These are phyloP conservation scores for Phrynosoma platyrhinos DNA, from an alignment of 2,113 vertebrate species.

Conservation along the genomic window DNA sequence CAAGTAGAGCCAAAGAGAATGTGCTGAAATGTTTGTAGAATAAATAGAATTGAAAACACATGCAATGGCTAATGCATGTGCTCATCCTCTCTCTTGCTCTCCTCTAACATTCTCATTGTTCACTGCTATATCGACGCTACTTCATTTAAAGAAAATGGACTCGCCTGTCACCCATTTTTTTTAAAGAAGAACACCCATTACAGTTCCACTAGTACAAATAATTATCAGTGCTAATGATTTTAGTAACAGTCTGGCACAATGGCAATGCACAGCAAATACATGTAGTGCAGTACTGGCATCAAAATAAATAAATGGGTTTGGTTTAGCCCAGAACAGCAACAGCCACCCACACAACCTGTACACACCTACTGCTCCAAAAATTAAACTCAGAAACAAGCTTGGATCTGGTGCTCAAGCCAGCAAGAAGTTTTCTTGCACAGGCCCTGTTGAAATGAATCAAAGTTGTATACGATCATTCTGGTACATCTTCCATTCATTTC, in stretches of 20 bases:
- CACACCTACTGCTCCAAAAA: conserved; percentile 20
- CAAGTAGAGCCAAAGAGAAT: conserved; percentile 61
- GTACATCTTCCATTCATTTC: background rate
- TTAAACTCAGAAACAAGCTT: conserved; percentile 14
- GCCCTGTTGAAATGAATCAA: background rate
- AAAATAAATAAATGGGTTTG: conserved; percentile 35
- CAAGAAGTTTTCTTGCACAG: background rate
- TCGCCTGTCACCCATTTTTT: conserved; percentile 30
- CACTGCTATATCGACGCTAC: conserved; percentile 29
- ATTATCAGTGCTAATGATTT: conserved; percentile 70
- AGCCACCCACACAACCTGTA: conserved; percentile 3
- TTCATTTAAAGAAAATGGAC: conserved; percentile 55
- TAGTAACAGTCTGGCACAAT: conserved; percentile 64
- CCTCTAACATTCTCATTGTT: conserved; percentile 58
- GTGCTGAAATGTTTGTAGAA: conserved; percentile 71
- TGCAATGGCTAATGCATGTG: conserved; percentile 66
- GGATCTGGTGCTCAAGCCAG: background rate
- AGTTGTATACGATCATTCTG: background rate
- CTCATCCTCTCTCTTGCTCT: conserved; percentile 30
- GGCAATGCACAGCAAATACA: conserved; percentile 1
- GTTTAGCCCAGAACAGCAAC: background rate
- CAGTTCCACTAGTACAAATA: conserved; percentile 56
- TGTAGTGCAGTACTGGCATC: conserved; percentile 17
- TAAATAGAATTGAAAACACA: conserved; percentile 78
- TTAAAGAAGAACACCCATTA: conserved; percentile 19